Evolutionary conservation across 2,797 vertebrate genomes (phyloP), one percentile per base, ranked within the genome.

Genomic region (Ctenopoma kingsleyae): DNA sequence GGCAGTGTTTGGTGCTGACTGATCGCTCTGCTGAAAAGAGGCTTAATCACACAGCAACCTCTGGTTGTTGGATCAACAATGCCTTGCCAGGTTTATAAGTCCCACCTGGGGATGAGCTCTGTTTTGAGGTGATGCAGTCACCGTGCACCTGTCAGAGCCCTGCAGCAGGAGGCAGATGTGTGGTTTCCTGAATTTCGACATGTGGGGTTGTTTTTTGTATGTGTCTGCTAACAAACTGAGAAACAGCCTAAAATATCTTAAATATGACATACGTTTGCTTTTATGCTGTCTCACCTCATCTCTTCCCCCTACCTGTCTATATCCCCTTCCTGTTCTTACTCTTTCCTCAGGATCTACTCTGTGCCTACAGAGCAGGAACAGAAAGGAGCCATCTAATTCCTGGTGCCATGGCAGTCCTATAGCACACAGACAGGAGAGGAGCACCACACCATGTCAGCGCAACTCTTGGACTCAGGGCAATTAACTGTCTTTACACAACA

Each of bases 1-100:
- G 55, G 69, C 77, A 70, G 87, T 84, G 85, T 89, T 86, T 87
- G 56, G 81, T 81, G 88, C 85, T 91, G 91, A 93, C 87, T 92
- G 94, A 94, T 91, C 78, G 86, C 84, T 81, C 74, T 52, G 80
- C 89, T 92, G 90, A 91, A 92, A 93, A 91, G 89, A 90, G 80
- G 89, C 88, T 94, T 93, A 94, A 93, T 94, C 89, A 89, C 91
- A 87, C 90, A 90, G 92, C 91, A 94, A 93, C 93, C 91, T 83
- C 62, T 80, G 73, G 86, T 91, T 91, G 89, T 89, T 92, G 88
- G 89, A 91, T 93, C 92, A 94, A 93, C 94, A 91, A 67, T 71
- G 85, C 72, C 83, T 80, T 77, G 80, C 84, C 80, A 78, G 76
- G 73, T 87, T 89, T 84, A 56, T 79, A 83, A 82, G 78, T 83